phyloP scores from a whole-genome alignment of 2,888 invertebrate species.

The Nudaria mundana region DNA sequence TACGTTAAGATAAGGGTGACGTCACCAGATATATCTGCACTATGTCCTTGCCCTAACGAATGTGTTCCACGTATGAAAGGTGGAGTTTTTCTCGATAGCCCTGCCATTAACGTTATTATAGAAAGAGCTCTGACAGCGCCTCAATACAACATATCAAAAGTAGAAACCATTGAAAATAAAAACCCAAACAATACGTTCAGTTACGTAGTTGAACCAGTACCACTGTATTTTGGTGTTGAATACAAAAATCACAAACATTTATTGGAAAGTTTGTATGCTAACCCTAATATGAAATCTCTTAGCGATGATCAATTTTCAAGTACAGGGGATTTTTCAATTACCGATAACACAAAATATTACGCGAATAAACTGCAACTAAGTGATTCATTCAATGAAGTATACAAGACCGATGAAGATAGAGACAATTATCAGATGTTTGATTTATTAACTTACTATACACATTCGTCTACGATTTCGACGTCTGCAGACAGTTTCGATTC shows the following conservation, averaged over 20 bases:
- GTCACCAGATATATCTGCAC: slow-evolving; percentile 59
- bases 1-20: slow-evolving; percentile 63
- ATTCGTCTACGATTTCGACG: not conserved
- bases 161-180: not conserved
- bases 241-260: not conserved
- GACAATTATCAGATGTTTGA: not conserved
- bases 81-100: slow-evolving; percentile 55
- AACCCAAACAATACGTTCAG: not conserved
- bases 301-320: not conserved
- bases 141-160: slow-evolving; percentile 21
- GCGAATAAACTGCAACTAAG: not conserved
- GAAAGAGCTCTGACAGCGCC: slow-evolving; percentile 47
- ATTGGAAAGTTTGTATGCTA: not conserved
- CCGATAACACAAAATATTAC: not conserved
- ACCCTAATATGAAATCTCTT: not conserved
- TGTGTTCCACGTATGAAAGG: slow-evolving; percentile 55
- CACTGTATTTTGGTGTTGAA: not conserved
- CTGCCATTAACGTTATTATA: slow-evolving; percentile 62
- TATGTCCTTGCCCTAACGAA: slow-evolving; percentile 58
- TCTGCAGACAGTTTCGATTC: slow-evolving; percentile 36
- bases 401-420: not conserved
- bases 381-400: not conserved
- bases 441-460: not conserved
- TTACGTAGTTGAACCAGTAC: not conserved
- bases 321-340: too few species aligned